These are phyloP conservation scores for Petrosia ficiformis DNA, from an alignment of 37 sponge, comb jelly and placozoan species.

Conservation along the genomic window DNA sequence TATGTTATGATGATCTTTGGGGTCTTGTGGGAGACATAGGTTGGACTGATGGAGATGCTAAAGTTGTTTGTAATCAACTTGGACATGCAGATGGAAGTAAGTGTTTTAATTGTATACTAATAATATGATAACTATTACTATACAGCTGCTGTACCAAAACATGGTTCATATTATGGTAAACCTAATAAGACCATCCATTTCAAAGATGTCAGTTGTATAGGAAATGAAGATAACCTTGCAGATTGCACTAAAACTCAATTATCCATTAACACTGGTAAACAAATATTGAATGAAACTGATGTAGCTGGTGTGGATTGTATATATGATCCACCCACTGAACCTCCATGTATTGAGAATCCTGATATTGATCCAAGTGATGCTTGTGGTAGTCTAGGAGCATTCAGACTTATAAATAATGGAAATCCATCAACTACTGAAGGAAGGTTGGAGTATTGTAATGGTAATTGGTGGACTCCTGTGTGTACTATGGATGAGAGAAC, in stretches of 20 bases:
- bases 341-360: background rate
- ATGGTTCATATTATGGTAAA: background rate
- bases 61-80: slow-evolving; percentile 50
- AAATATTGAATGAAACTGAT: background rate
- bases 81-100: slow-evolving; percentile 16
- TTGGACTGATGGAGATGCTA: slow-evolving; percentile 41
- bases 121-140: background rate
- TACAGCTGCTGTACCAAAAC: background rate
- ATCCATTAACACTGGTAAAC: background rate
- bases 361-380: background rate
- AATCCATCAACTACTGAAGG: background rate
- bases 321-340: background rate
- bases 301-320: slow-evolving; percentile 1
- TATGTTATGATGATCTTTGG: slow-evolving; percentile 33
- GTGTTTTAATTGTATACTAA: background rate
- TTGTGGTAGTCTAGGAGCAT: background rate
- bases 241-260: background rate
- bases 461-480: background rate
- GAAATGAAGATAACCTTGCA: background rate
- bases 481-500: background rate
- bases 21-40: slow-evolving; percentile 31
- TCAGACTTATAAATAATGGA: background rate
- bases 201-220: slow-evolving; percentile 1
- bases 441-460: background rate
- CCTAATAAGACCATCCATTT: slow-evolving; percentile 1